Percentiles rank a stretch among this genome's conserved stretches.
phyloP scores from a whole-genome alignment of 2,888 invertebrate species.

The Lithophane socia region DNA sequence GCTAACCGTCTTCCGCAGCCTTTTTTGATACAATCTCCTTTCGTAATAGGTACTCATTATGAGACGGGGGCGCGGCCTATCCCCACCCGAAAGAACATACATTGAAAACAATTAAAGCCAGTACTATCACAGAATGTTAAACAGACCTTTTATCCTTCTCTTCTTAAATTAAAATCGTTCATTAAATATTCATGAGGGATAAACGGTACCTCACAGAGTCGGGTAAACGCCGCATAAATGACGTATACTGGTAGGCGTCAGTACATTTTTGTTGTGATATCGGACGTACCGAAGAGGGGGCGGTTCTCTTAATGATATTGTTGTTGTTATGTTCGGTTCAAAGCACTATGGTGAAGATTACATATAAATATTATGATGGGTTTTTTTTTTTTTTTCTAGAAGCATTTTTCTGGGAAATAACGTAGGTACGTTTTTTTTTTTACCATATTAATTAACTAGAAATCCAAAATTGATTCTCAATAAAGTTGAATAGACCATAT shows the following conservation, averaged over 20 bases:
- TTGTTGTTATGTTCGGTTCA: constrained; percentile 31
- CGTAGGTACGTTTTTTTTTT: neutral
- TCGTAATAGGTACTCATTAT: neutral
- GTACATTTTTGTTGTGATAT: constrained; percentile 34
- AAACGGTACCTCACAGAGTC: constrained; percentile 12
- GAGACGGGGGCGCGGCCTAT: neutral
- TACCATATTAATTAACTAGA: neutral
- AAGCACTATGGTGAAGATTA: constrained; percentile 22
- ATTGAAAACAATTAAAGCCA: constrained; percentile 16
- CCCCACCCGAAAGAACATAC: neutral
- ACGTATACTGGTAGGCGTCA: constrained; percentile 52
- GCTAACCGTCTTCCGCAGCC: neutral
- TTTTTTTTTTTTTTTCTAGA: neutral
- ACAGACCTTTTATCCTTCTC: constrained; percentile 6
- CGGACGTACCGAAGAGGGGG: constrained; percentile 50
- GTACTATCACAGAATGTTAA: constrained; percentile 20
- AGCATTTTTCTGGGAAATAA: neutral
- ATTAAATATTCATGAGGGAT: constrained; percentile 46
- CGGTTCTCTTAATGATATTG: constrained; percentile 48
- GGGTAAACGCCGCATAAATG: constrained; percentile 34
- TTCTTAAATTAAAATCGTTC: constrained; percentile 28
- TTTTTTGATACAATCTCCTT: neutral
- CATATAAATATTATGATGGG: neutral
- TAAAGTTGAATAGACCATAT: neutral
- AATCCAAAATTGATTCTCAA: neutral